These are phyloP conservation scores for Fregata magnificens DNA, from an alignment of 2,113 vertebrate genomes.

Conservation along the genomic window DNA sequence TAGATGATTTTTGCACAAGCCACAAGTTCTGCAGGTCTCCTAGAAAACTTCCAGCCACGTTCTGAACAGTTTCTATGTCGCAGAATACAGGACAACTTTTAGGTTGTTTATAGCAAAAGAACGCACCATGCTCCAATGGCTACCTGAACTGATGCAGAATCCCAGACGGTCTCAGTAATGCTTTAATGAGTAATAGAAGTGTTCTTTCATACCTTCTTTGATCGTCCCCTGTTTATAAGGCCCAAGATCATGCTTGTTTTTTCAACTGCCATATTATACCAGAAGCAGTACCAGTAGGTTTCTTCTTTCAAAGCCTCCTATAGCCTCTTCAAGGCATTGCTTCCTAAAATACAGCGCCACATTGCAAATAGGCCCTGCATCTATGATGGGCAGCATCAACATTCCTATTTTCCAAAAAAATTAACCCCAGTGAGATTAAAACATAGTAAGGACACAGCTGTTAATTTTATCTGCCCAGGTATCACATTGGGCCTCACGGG, in stretches of 20 bases:
- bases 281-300: background rate
- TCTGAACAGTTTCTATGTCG: background rate
- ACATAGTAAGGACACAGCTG: background rate
- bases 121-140: fast-evolving
- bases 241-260: background rate
- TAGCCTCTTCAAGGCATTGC: background rate
- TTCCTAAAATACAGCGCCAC: background rate
- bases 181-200: background rate
- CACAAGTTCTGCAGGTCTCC: background rate
- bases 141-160: background rate
- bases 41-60: fast-evolving
- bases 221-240: background rate
- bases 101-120: background rate
- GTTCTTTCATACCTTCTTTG: background rate
- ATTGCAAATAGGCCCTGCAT: background rate
- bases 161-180: background rate
- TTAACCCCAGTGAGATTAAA: background rate
- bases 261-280: background rate
- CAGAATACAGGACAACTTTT: background rate
- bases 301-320: background rate
- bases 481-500: background rate
- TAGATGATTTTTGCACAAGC: background rate
- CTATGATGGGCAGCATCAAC: background rate
- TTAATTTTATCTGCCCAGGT: background rate
- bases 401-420: background rate